Evolutionary conservation across 2,797 vertebrate species (phyloP), one percentile per base, ranked within the genome.

Genomic region (Oreochromis mossambicus): DNA sequence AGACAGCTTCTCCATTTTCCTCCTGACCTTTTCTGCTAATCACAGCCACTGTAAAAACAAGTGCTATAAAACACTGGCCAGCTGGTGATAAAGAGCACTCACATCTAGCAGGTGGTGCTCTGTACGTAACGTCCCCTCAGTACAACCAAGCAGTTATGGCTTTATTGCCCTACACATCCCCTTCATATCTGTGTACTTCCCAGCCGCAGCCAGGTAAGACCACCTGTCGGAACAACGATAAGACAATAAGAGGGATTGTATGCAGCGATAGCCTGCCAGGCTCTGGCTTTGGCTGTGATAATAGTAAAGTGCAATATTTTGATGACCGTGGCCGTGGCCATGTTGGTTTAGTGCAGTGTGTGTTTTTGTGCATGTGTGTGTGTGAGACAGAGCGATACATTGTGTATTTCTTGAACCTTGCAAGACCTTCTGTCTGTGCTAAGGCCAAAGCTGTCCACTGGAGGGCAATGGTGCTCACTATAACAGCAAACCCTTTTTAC

Each of bases 111-210:
- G 96, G 96, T 96, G 96, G 90, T 93, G 89, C 92, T 91, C 83
- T 79, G 88, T 84, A 87, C 90, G 89, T 94, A 94, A 95, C 92
- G 91, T 95, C 91, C 91, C 91, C 89, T 89, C 90, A 93, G 94
- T 94, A 94, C 91, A 89, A 76, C 86, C 89, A 89, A 91, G 89
- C 86, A 85, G 93, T 96, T 96, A 96, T 95, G 92, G 95, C 92
- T 97, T 96, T 96, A 96, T 97, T 95, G 92, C 95, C 91, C 86
- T 32, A 63, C 93, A 95, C 95, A 96, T 95, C 94, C 92, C 92
- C 91, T 94, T 94, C 89, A 95, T 95, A 96, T 94, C 94, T 92
- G 89, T 82, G 88, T 88, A 83, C 90, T 91, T 90, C 91, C 89
- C 91, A 91, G 92, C 79, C 82, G 51, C 84, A 73, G 91, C 82